Evolutionary conservation across 2,797 vertebrate genomes (phyloP).

Genomic region (Urophycis tenuis): DNA sequence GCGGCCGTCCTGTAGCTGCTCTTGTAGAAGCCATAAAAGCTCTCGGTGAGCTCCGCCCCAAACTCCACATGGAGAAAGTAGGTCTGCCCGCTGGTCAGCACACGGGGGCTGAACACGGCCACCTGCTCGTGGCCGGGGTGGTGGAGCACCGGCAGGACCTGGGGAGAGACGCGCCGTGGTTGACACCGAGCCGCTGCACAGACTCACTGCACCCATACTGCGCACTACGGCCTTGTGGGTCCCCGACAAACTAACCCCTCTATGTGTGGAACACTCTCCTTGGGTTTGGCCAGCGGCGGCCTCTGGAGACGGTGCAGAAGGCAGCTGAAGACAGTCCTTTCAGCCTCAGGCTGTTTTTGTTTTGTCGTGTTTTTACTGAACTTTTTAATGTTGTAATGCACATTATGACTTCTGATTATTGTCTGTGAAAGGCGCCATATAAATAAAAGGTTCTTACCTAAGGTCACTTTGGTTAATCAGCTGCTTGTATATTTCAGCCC

Average conservation of each 20-base stretch:
- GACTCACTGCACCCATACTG: not conserved
- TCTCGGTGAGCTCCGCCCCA: slow-evolving; percentile 62
- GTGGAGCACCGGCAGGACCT: slow-evolving; percentile 69
- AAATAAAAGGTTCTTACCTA: not conserved
- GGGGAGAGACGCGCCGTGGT: not conserved
- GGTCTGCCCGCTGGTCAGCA: slow-evolving; percentile 65
- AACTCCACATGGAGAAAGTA: slow-evolving; percentile 72
- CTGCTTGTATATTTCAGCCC: not conserved
- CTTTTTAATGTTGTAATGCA: too few relatives aligned
- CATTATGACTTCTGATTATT: too few relatives aligned
- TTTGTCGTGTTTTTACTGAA: too few relatives aligned
- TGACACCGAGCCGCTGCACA: not conserved
- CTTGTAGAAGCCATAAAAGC: slow-evolving; percentile 75
- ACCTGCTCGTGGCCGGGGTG: slow-evolving; percentile 75
- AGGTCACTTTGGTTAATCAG: not conserved
- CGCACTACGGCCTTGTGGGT: too few relatives aligned
- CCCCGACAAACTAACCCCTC: too few relatives aligned
- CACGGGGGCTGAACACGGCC: slow-evolving; percentile 70
- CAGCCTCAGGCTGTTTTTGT: not conserved
- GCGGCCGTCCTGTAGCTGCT: slow-evolving; percentile 67
- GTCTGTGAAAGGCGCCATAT: not conserved
- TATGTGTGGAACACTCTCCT: too few relatives aligned
- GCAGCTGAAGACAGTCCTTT: too few relatives aligned
- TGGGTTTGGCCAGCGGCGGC: too few relatives aligned
- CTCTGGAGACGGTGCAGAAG: too few relatives aligned